Evolutionary conservation across 2,888 invertebrate genomes (phyloP), one percentile per base, ranked within the genome.

Genomic region (Yponomeuta cagnagella): DNA sequence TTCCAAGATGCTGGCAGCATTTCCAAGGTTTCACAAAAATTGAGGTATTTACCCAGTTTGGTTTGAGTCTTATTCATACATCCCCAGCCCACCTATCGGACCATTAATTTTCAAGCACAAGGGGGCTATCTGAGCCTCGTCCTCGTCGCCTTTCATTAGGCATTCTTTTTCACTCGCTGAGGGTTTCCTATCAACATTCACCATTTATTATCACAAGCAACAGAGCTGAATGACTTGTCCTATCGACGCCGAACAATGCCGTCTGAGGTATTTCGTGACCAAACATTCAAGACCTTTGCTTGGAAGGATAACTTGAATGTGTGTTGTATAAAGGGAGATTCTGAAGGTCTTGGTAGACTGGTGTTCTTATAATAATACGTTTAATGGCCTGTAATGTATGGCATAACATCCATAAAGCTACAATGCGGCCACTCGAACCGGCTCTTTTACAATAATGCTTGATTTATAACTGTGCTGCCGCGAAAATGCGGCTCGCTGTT

Each of bases 351-450:
- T 58, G 30, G 52, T 76, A 74, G 4, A 71, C 72, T 84, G 85
- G 89, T 84, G 79, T 82, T 77, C 76, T 80, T 77, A 77, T 87
- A 86, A 91, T 91, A 92, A 90, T 89, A 84, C 87, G 86, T 88
- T 91, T 90, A 92, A 92, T 92, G 92, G 90, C 87, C 82, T 90
- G 92, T 90, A 92, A 91, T 91, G 91, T 90, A 92, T 90, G 85
- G 89, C 82, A 89, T 90, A 90, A 92, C 92, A 92, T 90, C 91
- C 85, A 92, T 92, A 90, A 91, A 88, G 83, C 83, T 83, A 92
- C 92, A 92, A 92, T 89, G 86, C 82, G 81, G 85, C 84, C 85
- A 89, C 91, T 90, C 88, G 88, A 90, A 90, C 83, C 84, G 82
- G 88, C 86, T 86, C 87, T 84, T 88, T 88, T 90, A 88, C 89